Base-by-base conservation (phyloP, 2,797 vertebrate species). In the Selene dorsalis region DNA sequence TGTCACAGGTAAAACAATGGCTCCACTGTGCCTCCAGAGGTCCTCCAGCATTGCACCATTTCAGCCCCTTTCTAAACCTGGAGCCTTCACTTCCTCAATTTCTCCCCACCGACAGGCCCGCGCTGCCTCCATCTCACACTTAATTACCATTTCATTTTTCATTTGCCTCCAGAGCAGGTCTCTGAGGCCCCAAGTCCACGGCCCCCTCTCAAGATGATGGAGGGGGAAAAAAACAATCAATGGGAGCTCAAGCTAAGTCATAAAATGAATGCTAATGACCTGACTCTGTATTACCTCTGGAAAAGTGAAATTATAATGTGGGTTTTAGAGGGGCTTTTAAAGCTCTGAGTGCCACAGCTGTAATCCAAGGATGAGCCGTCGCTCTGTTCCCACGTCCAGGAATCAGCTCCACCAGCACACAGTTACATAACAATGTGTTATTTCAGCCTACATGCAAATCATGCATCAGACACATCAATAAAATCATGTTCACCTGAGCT, bases 71-170 rank as follows among this genome's bases (percentile, higher is more conserved):
- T 62, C 41, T 58, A 77, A 68, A 73, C 38, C 56, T 20, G 13
- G 77, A 77, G 63, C 62, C 59, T 82, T 82, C 67, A 68, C 75
- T 66, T 84, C 69, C 86, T 73, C 70, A 56, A 66, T 79, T 74
- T 75, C 66, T 77, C 50, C 55, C 56, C 12, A 20, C 32, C 55
- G 38, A 75, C 83, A 72, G 63, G 67, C 75, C 80, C 24, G 53
- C 4, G 9, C 80, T 45, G 39, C 69, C 74, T 85, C 80, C 79
- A 79, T 87, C 84, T 89, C 77, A 78, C 75, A 79, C 79, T 88
- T 88, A 90, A 88, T 91, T 86, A 90, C 73, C 69, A 74, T 87
- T 91, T 88, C 77, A 84, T 92, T 90, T 90, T 89, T 91, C 86
- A 91, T 90, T 89, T 88, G 82, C 78, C 74, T 86, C 82, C 20